Evolutionary conservation across 37 sponge, comb jelly and placozoan genomes (phyloP).

Genomic region (Beroe forskalii): DNA sequence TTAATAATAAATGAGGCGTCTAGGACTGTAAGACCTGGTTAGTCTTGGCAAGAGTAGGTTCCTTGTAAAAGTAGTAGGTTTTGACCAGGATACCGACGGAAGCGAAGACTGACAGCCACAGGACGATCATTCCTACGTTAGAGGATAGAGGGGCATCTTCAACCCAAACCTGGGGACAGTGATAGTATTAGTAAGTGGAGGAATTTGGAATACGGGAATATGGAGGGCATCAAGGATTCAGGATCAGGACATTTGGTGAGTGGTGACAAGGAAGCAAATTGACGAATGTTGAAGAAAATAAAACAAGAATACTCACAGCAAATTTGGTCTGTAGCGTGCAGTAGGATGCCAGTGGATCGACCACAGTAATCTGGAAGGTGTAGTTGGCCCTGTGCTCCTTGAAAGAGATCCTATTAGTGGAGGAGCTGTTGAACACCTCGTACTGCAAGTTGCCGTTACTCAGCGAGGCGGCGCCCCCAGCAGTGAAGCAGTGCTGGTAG

Average conservation of each 20-base stretch:
- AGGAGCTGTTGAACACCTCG: not conserved
- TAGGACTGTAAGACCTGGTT: constrained; percentile 18
- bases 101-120: not conserved
- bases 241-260: too few relatives aligned
- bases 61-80: constrained; percentile 20
- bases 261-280: too few relatives aligned
- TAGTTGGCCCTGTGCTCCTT: constrained; percentile 57
- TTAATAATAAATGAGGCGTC: too few relatives aligned
- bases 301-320: constrained; percentile 38
- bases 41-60: not conserved
- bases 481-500: constrained; percentile 39
- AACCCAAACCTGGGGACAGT: constrained; percentile 23
- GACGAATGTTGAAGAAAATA: too few relatives aligned
- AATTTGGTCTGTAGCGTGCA: constrained; percentile 22
- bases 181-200: not conserved
- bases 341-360: constrained; percentile 36
- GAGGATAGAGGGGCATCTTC: constrained; percentile 6
- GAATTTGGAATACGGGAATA: too few relatives aligned
- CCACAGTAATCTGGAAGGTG: constrained; percentile 1
- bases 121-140: constrained; percentile 18
- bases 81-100: not conserved
- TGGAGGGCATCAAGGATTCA: too few relatives aligned
- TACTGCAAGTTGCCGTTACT: constrained; percentile 11
- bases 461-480: not conserved
- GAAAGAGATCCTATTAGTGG: not conserved